These are phyloP conservation scores for Diadophis punctatus DNA, from an alignment of 2,113 vertebrate genomes.

Conservation along the genomic window DNA sequence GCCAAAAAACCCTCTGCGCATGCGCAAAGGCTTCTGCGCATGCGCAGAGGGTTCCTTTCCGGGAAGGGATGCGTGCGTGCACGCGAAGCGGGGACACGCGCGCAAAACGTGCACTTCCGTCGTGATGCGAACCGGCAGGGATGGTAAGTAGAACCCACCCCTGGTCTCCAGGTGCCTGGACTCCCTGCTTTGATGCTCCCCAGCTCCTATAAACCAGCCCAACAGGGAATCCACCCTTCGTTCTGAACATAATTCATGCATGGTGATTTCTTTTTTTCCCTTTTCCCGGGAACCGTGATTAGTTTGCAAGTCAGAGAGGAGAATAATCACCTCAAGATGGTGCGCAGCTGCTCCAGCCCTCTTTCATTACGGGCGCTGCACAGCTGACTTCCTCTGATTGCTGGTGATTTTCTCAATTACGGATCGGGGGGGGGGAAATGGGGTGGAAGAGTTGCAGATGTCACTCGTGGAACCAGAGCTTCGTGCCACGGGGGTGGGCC, in stretches of 20 bases:
- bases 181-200: neutral
- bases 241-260: slow-evolving; percentile 35
- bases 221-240: neutral
- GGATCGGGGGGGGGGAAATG: slow-evolving; percentile 7
- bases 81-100: too few relatives aligned
- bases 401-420: slow-evolving; percentile 50
- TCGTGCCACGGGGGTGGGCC: neutral
- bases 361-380: slow-evolving; percentile 40
- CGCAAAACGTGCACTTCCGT: too few relatives aligned
- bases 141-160: too few relatives aligned
- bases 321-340: slow-evolving; percentile 46
- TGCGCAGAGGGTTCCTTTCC: too few relatives aligned
- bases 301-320: slow-evolving; percentile 43
- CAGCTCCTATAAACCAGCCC: neutral
- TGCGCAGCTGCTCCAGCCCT: slow-evolving; percentile 55
- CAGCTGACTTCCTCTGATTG: slow-evolving; percentile 52
- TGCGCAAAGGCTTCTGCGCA: too few relatives aligned
- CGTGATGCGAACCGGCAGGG: too few relatives aligned
- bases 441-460: slow-evolving; percentile 11
- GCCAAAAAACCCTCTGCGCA: too few relatives aligned
- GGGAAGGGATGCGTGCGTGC: too few relatives aligned
- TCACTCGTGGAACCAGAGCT: slow-evolving; percentile 16
- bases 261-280: neutral
- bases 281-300: slow-evolving; percentile 17
- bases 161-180: neutral